Evolutionary conservation across 2,113 vertebrate genomes (phyloP), one percentile per base, ranked within the genome.

Genomic region (Phaethornis superciliosus): DNA sequence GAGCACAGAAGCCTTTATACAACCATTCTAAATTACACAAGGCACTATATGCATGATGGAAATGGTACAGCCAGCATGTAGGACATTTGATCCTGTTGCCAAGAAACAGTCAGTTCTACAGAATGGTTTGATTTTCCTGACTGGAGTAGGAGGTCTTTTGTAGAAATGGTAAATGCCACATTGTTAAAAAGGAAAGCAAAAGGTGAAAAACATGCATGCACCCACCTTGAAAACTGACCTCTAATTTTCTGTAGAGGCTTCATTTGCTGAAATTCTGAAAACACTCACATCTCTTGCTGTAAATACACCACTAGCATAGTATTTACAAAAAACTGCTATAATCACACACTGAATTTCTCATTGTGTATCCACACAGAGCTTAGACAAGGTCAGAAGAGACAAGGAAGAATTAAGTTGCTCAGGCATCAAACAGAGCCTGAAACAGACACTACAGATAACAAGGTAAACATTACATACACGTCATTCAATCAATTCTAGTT

Each of bases 11-110:
- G 17, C 8, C 18, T 74, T 58, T 81, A 12, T n/a, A 70, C 12
- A 49, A 8, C 14, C 51, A 8, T 15, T 70, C 35, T 51, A 5
- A 32, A 8, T 13, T 7, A 49, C 20, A 33, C 12, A 21, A 72
- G 12, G 20, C 18, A 5, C 17, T 58, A 21, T 26, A 46, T 6
- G 7, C 12, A 4, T 15, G 19, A 24, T 27, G 33, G 32, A 59
- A 78, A 18, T 1, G 5, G 19, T 12, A 24, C 42, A 37, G 5
- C 40, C 30, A 2, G 1, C 0, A 1, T 4, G 12, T 10, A 32
- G 26, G 60, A 51, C 32, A 24, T 75, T 56, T 68, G 62, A 46
- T 56, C 26, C 44, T 8, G 7, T 81, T 89, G 54, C 84, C 87
- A 76, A 89, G 78, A 81, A 84, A 85, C 62, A 24, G 33, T 13